These are phyloP conservation scores for Zootoca vivipara DNA, from an alignment of 2,113 vertebrate species.

Conservation along the genomic window DNA sequence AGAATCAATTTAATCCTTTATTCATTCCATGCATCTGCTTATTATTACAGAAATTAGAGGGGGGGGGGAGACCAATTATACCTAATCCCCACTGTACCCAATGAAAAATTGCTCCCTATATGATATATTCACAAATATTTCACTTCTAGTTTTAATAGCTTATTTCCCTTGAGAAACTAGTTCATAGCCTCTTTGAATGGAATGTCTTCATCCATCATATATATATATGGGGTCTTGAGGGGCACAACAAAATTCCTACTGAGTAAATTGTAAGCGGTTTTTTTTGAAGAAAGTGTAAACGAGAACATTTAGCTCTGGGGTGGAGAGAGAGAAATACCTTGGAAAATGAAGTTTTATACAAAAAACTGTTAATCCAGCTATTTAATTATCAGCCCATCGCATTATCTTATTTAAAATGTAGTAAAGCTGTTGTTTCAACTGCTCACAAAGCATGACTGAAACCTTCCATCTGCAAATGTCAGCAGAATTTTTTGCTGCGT, in stretches of 20 bases:
- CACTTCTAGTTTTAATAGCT: conserved; percentile 1
- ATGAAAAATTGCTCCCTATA: neutral
- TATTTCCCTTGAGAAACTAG: neutral
- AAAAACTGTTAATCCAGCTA: neutral
- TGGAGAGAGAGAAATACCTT: neutral
- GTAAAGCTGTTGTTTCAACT: neutral
- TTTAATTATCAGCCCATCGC: neutral
- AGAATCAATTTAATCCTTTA: conserved; percentile 5
- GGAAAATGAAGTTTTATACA: neutral
- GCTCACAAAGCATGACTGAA: neutral
- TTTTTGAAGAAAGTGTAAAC: neutral
- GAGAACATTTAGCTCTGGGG: neutral
- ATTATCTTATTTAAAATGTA: neutral
- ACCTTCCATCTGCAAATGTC: neutral
- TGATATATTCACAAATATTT: neutral
- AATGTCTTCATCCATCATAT: neutral
- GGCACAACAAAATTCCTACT: neutral
- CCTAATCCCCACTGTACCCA: neutral
- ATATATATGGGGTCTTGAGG: neutral
- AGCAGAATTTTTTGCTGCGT: neutral
- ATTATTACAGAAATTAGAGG: conserved; percentile 12
- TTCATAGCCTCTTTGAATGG: neutral
- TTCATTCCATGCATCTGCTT: conserved; percentile 17
- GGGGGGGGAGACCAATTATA: neutral
- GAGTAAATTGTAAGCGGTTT: neutral